Evolutionary conservation across 2,888 invertebrate species (phyloP).

Genomic region (Amphipyra tragopoginis): DNA sequence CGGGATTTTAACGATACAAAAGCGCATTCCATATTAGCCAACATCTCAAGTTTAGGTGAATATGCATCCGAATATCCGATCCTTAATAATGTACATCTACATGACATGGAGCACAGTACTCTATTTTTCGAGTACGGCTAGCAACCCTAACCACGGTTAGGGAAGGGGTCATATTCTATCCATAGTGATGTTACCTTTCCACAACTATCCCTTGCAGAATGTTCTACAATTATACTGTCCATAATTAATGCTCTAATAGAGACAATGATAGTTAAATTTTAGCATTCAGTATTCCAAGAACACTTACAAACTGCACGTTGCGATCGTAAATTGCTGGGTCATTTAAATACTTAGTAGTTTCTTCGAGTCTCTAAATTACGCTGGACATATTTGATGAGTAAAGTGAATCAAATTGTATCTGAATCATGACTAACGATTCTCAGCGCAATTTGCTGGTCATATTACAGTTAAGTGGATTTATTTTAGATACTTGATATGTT

Average conservation of each 20-base stretch:
- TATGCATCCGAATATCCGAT: no score
- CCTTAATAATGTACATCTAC: no score
- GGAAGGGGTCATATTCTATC: no score
- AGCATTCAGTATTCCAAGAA: slow-evolving; percentile 33
- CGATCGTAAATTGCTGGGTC: slow-evolving; percentile 34
- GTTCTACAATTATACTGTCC: no score
- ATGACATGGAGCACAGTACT: no score
- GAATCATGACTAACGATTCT: slow-evolving; percentile 9
- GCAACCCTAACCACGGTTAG: no score
- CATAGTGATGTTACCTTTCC: no score
- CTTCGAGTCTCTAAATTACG: slow-evolving; percentile 35
- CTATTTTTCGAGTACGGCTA: no score
- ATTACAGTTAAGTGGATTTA: slow-evolving; percentile 21
- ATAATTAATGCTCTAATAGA: neutral
- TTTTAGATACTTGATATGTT: slow-evolving; percentile 12
- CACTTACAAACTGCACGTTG: slow-evolving; percentile 28
- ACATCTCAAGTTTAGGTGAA: no score
- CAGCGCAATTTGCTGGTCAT: slow-evolving; percentile 6
- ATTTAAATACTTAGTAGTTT: slow-evolving; percentile 47
- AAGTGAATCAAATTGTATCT: slow-evolving; percentile 20
- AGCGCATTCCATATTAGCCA: no score
- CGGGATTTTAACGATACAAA: no score
- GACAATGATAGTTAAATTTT: slow-evolving; percentile 23
- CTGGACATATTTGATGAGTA: slow-evolving; percentile 39
- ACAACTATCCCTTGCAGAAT: no score